Evolutionary conservation across 2,797 vertebrate genomes (phyloP), one percentile per base, ranked within the genome.

Genomic region (Gouania willdenowi): DNA sequence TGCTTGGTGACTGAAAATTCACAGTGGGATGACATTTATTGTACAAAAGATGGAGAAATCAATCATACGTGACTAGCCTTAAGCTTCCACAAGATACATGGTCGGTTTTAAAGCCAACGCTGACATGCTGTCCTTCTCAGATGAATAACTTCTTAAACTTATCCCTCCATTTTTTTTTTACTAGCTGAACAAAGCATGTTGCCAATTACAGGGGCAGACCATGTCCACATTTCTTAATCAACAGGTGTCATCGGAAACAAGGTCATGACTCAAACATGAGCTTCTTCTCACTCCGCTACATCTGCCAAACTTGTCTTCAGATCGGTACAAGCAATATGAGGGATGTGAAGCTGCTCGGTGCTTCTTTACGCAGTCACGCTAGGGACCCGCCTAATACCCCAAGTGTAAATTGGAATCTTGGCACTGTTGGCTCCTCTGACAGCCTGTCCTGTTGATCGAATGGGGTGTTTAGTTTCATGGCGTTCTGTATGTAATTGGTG

Each of bases 201-300:
- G 31, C 71, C 77, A 76, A 74, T 85, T 81, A 81, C 41, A 40
- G 16, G 5, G 30, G 8, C 26, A 8, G 16, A 8, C 21, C 18
- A 1, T 42, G 56, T 52, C 22, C 44, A 41, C 43, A 41, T 62
- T 25, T 35, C 60, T 65, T 56, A 59, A 67, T 81, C 70, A 75
- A 73, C 78, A 83, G 71, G 74, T 82, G 72, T 34, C 67, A 41
- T 46, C 40, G 34, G 37, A 59, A 75, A 71, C 56, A 45, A 60
- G 61, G 64, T 43, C 34, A 82, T 84, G 78, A 77, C 80, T 85
- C 57, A 83, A 84, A 84, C 82, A 85, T 82, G 75, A 82, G 79
- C 48, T 13, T 13, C 14, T 30, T 15, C 41, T 62, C 50, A 54
- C 43, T 25, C 65, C 39, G 13, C 38, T 38, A 23, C 33, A 52